These are phyloP conservation scores for Panthera tigris DNA, from an alignment of 2,113 vertebrate species.

Conservation along the genomic window DNA sequence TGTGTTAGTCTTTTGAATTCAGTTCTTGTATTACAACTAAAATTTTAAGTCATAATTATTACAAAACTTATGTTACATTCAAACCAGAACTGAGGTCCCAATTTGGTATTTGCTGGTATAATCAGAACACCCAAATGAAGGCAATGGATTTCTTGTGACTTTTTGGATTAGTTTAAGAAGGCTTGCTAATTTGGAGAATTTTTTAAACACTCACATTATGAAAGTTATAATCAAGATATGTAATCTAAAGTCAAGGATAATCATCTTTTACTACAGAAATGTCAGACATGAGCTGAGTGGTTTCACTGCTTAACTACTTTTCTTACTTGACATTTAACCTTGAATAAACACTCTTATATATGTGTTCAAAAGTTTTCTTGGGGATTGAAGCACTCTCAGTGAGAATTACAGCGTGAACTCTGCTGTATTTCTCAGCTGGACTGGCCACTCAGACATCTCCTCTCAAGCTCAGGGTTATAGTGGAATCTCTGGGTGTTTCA, in stretches of 20 bases:
- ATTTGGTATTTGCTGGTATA: not conserved
- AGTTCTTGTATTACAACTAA: not conserved
- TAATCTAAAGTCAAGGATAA: constrained; percentile 46
- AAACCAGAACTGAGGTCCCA: not conserved
- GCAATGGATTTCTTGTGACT: not conserved
- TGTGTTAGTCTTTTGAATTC: not conserved
- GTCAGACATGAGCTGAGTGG: not conserved
- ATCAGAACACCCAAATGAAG: not conserved
- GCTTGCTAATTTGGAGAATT: constrained; percentile 40
- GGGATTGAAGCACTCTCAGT: not conserved
- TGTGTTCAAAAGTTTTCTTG: not conserved
- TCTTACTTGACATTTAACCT: constrained; percentile 46
- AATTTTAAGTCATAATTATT: not conserved
- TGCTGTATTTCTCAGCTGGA: not conserved
- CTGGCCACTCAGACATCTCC: not conserved
- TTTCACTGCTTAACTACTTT: not conserved
- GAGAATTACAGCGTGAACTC: not conserved
- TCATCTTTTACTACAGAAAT: constrained; percentile 36
- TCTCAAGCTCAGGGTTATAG: not conserved
- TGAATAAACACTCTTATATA: constrained; percentile 45
- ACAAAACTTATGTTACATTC: not conserved
- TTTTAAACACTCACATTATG: constrained; percentile 8
- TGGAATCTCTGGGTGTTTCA: not conserved
- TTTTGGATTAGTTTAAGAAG: constrained; percentile 14
- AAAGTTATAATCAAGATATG: constrained; percentile 53